Conservation (phyloP, 2,797 vertebrate species). For the Hippopotamyrus pictus region DNA sequence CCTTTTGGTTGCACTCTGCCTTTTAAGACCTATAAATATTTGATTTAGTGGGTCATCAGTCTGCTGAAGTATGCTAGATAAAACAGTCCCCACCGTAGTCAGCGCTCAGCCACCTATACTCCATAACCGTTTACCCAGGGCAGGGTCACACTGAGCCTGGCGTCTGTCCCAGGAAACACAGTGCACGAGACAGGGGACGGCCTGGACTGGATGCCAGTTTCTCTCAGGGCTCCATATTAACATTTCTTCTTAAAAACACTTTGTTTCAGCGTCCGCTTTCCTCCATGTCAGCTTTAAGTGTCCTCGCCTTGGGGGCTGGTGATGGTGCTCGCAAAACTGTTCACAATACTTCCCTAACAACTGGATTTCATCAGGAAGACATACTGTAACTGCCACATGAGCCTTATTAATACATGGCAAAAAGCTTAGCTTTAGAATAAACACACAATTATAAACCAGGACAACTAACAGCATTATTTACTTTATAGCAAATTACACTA, state of each 20-base stretch:
- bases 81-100: neutral
- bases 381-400: neutral
- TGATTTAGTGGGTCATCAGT: neutral
- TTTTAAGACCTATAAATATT: neutral
- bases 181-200: neutral
- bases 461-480: neutral
- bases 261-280: neutral
- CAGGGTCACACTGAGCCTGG: neutral
- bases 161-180: neutral
- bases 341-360: neutral
- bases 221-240: neutral
- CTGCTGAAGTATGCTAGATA: neutral
- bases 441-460: neutral
- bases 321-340: neutral
- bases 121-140: neutral
- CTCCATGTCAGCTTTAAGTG: neutral
- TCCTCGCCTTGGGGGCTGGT: neutral
- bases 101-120: neutral
- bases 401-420: neutral
- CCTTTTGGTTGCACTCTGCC: neutral
- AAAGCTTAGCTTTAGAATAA: neutral
- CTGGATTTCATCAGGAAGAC: neutral
- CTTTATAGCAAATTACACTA: neutral
- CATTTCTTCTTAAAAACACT: neutral
- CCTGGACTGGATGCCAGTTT: neutral